Evolutionary conservation across 2,113 vertebrate genomes (phyloP).

Genomic region (Cheilinus undulatus): DNA sequence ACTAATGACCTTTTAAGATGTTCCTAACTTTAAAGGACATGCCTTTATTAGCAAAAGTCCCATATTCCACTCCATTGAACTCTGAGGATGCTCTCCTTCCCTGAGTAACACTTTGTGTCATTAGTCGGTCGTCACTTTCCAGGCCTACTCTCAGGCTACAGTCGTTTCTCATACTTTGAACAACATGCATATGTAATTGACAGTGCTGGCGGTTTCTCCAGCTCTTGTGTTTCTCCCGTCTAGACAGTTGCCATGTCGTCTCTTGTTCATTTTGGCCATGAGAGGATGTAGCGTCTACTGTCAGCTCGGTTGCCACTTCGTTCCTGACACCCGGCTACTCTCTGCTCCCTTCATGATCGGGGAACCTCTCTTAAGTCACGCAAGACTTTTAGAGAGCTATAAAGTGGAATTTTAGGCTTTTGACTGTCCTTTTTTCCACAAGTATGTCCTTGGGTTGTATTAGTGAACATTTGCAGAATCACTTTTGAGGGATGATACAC

Average conservation of each 20-base stretch:
- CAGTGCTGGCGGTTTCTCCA: slow-evolving; percentile 13
- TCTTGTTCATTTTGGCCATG: slow-evolving; percentile 46
- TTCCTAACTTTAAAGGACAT: slow-evolving; percentile 20
- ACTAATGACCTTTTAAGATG: slow-evolving; percentile 27
- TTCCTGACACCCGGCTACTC: slow-evolving; percentile 52
- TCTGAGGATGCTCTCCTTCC: slow-evolving; percentile 15
- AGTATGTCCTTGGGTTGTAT: slow-evolving; percentile 52
- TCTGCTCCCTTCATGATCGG: slow-evolving; percentile 33
- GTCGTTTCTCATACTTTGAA: slow-evolving; percentile 42
- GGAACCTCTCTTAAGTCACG: slow-evolving; percentile 48
- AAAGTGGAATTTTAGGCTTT: slow-evolving; percentile 48
- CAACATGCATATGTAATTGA: slow-evolving; percentile 39
- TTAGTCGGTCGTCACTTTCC: slow-evolving; percentile 29
- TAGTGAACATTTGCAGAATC: slow-evolving; percentile 52
- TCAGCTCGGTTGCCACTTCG: slow-evolving; percentile 37
- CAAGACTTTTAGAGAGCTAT: slow-evolving; percentile 43
- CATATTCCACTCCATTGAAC: neutral
- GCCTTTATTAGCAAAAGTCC: neutral
- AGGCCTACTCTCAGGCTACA: slow-evolving; percentile 26
- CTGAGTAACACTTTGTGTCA: slow-evolving; percentile 18
- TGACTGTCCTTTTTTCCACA: slow-evolving; percentile 27
- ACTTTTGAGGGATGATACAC: slow-evolving; percentile 49
- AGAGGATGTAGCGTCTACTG: slow-evolving; percentile 50
- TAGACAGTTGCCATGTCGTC: slow-evolving; percentile 63
- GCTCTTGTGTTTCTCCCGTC: slow-evolving; percentile 27